Conservation (phyloP, 2,113 vertebrate species). For the Ifrita kowaldi region DNA sequence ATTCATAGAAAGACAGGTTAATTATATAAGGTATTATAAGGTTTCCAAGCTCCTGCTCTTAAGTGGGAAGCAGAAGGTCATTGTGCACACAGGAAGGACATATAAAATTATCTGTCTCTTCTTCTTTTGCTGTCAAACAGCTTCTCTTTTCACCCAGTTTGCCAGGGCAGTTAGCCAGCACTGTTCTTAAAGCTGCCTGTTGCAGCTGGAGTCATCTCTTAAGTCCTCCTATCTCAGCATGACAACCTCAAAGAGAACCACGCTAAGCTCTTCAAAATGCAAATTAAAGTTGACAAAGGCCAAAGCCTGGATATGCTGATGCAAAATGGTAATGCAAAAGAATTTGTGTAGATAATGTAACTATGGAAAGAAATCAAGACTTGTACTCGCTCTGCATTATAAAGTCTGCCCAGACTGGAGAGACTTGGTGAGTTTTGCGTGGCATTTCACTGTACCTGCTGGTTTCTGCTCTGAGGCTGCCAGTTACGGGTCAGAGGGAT, state of each 20-base stretch:
- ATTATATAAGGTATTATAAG: not conserved
- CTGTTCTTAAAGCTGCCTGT: not conserved
- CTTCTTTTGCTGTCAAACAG: not conserved
- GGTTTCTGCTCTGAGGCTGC: not conserved
- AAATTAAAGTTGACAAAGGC: slow-evolving; percentile 10
- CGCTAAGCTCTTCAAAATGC: slow-evolving; percentile 18
- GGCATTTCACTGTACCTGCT: not conserved
- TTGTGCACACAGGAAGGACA: not conserved
- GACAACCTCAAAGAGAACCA: not conserved
- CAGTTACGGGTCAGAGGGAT: not conserved
- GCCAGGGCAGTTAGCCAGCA: not conserved
- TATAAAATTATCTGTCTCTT: not conserved
- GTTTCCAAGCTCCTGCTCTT: not conserved
- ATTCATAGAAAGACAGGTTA: not conserved
- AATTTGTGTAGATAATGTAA: slow-evolving; percentile 16
- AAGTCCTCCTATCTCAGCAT: not conserved
- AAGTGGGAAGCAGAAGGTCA: not conserved
- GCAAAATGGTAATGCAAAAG: not conserved
- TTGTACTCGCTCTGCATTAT: not conserved
- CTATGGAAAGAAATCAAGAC: not conserved
- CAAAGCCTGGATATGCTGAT: not conserved
- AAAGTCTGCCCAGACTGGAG: not conserved
- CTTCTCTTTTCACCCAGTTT: not conserved
- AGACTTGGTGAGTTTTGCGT: not conserved
- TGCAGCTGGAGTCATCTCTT: not conserved